Percentiles rank a stretch among this genome's conserved stretches.
phyloP scores from a whole-genome alignment of 1,140 invertebrate genomes.

The Potamilus streckersoni region DNA sequence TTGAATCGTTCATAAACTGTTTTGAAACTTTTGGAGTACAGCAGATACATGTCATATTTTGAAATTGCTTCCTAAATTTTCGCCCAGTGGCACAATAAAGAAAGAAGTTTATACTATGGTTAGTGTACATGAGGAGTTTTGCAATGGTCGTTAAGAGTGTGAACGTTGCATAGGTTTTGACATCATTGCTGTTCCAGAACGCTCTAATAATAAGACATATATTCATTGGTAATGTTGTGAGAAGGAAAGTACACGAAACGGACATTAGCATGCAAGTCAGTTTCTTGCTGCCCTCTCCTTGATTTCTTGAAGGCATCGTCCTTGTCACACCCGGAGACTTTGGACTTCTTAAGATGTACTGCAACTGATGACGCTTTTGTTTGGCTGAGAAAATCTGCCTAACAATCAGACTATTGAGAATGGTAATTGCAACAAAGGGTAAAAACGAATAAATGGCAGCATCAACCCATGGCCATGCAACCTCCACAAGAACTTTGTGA shows the following conservation, averaged over 20 bases:
- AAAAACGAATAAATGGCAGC: conserved; percentile 58
- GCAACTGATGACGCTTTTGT: conserved; percentile 15
- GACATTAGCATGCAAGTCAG: conserved; percentile 64
- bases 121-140: conserved; percentile 66
- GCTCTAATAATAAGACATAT: conserved; percentile 53
- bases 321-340: conserved; percentile 15
- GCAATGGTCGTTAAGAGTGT: conserved; percentile 53
- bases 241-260: conserved; percentile 63
- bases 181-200: conserved; percentile 42
- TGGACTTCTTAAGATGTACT: conserved; percentile 1
- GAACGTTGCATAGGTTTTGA: conserved; percentile 35
- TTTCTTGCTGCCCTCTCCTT: conserved; percentile 44
- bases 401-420: conserved; percentile 53
- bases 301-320: background rate
- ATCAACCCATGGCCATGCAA: conserved; percentile 60
- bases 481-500: conserved; percentile 27
- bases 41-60: conserved; percentile 12
- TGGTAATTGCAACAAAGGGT: conserved; percentile 52
- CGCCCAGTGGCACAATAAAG: conserved; percentile 66
- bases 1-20: too few relatives aligned
- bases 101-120: conserved; percentile 68
- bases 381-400: conserved; percentile 35
- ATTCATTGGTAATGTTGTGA: conserved; percentile 65
- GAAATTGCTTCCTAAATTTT: conserved; percentile 60
- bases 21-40: background rate